Evolutionary conservation across 1,140 invertebrate species (phyloP).

Genomic region (Magallana ariakensis): DNA sequence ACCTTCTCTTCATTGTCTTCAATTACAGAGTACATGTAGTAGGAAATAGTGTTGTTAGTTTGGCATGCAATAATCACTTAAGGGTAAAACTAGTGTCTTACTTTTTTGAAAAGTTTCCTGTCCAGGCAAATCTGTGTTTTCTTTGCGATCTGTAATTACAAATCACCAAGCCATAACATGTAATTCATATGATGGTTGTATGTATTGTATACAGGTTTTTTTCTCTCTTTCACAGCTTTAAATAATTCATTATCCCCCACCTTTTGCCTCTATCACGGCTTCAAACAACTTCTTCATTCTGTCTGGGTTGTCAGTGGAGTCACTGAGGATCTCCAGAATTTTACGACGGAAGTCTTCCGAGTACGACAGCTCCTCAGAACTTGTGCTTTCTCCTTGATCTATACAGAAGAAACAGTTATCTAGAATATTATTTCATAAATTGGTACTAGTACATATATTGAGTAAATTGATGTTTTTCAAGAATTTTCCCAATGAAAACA

Average conservation of each 20-base stretch:
- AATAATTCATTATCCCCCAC: constrained; percentile 53
- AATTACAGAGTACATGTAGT: not conserved
- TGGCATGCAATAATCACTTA: too few species aligned
- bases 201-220: too few species aligned
- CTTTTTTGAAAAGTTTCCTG: not conserved
- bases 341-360: constrained; percentile 73
- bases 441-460: too few species aligned
- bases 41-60: too few species aligned
- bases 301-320: constrained; percentile 76
- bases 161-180: not conserved
- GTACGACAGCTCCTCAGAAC: constrained; percentile 73
- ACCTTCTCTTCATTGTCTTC: constrained; percentile 44
- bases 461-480: too few species aligned
- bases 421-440: too few species aligned
- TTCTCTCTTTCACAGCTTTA: not conserved
- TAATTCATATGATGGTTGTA: too few species aligned
- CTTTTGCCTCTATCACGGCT: constrained; percentile 72
- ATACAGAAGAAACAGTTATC: not conserved
- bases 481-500: too few species aligned
- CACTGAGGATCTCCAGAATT: constrained; percentile 74
- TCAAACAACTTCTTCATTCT: constrained; percentile 75
- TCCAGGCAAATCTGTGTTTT: not conserved
- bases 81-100: not conserved
- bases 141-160: not conserved
- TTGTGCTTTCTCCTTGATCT: constrained; percentile 66